Evolutionary conservation across 2,113 vertebrate genomes (phyloP), one percentile per base, ranked within the genome.

Genomic region (Burhinus oedicnemus): DNA sequence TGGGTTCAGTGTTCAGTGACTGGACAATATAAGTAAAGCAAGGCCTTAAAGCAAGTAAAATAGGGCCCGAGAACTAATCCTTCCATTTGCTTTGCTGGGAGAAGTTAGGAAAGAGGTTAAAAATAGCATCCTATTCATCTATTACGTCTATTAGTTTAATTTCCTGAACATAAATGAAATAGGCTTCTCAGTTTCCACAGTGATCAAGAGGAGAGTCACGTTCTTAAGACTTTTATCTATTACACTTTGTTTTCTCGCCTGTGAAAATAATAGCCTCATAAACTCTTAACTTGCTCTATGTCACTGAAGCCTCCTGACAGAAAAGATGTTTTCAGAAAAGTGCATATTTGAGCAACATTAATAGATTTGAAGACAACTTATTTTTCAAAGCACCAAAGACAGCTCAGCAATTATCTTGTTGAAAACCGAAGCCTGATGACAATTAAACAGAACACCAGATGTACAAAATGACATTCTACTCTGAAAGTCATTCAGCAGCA

Each of bases 371-470:
- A 93, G 84, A 80, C 75, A 83, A 83, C 87, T 93, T 97, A 60
- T 58, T 95, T 97, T 93, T 95, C 91, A 90, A 94, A 95, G 93
- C 62, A 40, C 79, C 54, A 45, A 92, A 83, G 83, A 93, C 89
- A 93, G 89, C 89, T 95, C 79, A 61, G 83, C 62, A 95, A 94
- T 94, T 95, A 95, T 87, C 70, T 66, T 55, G 75, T 85, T 95
- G 89, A 87, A 93, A 94, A 62, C 81, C 44, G 3, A 77, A 80
- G 47, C 13, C 84, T 93, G 93, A 87, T 78, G 85, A 93, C 94
- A 96, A 96, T 94, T 93, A 81, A 89, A 66, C 62, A 70, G 81
- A 93, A 60, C 45, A 75, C 47, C 85, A 94, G 93, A 86, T 72
- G 79, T 64, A 93, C 54, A 77, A 79, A 95, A 74, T 93, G 71